These are phyloP conservation scores for Patella vulgata DNA, from an alignment of 1,140 invertebrate species.

Conservation along the genomic window DNA sequence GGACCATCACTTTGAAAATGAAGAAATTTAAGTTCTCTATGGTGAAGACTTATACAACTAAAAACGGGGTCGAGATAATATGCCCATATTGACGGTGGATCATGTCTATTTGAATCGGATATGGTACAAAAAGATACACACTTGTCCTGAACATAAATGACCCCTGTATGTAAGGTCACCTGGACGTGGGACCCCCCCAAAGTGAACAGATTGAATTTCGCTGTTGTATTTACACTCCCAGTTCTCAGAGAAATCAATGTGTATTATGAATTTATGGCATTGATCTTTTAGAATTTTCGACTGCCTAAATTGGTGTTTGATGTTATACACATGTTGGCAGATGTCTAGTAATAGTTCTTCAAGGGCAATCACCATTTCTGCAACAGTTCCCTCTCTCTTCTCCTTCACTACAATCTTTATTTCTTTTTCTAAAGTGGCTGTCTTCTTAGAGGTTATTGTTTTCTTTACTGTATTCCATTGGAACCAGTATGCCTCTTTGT, in stretches of 20 bases:
- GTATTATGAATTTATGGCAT: constrained; percentile 2
- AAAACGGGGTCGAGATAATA: constrained; percentile 14
- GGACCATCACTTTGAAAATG: constrained; percentile 23
- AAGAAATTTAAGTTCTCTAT: not conserved
- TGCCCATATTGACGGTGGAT: constrained; percentile 21
- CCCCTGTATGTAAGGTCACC: constrained; percentile 28
- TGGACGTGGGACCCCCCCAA: constrained; percentile 26
- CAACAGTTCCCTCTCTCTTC: no score
- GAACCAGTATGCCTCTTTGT: no score
- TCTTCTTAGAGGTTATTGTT: no score
- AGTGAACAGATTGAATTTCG: constrained; percentile 34
- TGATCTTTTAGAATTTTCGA: constrained; percentile 3
- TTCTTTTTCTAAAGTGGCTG: no score
- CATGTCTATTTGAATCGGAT: constrained; percentile 10
- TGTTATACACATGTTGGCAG: constrained; percentile 28
- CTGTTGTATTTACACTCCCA: constrained; percentile 24
- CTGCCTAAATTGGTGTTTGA: constrained; percentile 7
- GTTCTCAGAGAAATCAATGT: constrained; percentile 35
- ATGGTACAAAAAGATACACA: constrained; percentile 13
- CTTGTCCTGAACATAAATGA: constrained; percentile 12
- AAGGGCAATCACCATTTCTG: no score
- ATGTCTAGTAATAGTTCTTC: no score
- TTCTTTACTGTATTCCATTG: no score
- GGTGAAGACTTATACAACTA: not conserved
- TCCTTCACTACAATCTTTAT: no score